Base-by-base conservation (phyloP, 37 sponge, comb jelly and placozoan genomes). In the Theonella swinhoei region DNA sequence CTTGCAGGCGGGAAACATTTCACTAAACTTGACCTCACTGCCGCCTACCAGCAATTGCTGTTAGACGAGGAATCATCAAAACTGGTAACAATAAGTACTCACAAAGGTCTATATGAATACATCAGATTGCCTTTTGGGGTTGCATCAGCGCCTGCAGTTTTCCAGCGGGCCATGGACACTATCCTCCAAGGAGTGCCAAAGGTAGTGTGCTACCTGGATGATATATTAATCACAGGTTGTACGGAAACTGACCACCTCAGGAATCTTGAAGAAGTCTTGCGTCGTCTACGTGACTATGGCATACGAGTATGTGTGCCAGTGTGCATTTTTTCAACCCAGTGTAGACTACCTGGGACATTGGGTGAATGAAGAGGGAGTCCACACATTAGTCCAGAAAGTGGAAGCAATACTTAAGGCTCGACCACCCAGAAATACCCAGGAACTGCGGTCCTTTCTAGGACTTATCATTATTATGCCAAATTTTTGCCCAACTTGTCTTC, bases 401-500 rank as follows among this genome's bases (percentile, higher is more conserved):
- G 54, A 71, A 24, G 81, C 88, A 20, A 65, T 87, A 22, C 7
- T 19, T 17, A n/a, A 74, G 42, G 81, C 81, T 26, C 88, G 75
- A 30, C 17, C 62, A n/a, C 86, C 86, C 26, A 36, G 19, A 37
- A 78, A 86, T 86, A 41, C 68, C 3, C 29, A 60, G 39, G 79
- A 86, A 34, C 70, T 78, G 31, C 37, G 84, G 25, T 84, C 84
- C 11, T 75, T 83, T n/a, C 42, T 84, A 33, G 84, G 84, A 0
- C 42, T 84, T 11, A 23, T 84, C 33, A 74, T 38, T 83, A 85
- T 24, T 76, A 85, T 68, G 69, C 75, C 22, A 79, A 80, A 36
- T 87, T 87, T 71, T 4, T 87, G 8, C 88, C 81, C 34, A 87
- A 80, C 61, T n/a, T 87, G 42, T 22, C 88, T 20, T 23, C 80